Percentiles rank a stretch among this genome's conserved stretches.
These are phyloP conservation scores for Prunella himalayana DNA, from an alignment of 2,113 vertebrate species.

Conservation along the genomic window DNA sequence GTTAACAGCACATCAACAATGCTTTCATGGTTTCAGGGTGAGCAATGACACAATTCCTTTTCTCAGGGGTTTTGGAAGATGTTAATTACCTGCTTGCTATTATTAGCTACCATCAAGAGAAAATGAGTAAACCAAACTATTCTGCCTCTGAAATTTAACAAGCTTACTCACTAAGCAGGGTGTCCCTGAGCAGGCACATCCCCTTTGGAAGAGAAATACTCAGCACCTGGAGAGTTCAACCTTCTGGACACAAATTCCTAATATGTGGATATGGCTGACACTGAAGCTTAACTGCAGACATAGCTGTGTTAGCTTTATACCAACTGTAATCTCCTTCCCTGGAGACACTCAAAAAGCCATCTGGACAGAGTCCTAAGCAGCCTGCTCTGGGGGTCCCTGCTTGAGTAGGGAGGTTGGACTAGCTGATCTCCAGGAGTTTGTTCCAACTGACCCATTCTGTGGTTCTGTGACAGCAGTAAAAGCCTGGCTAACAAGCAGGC, in stretches of 20 bases:
- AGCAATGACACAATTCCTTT: not conserved
- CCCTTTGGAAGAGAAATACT: not conserved
- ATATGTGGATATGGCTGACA: not conserved
- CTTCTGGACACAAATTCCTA: not conserved
- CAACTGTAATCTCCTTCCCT: not conserved
- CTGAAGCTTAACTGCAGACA: not conserved
- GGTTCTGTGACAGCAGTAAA: not conserved
- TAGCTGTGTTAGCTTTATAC: not conserved
- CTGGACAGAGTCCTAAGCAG: not conserved
- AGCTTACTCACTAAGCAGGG: not conserved
- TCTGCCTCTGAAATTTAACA: not conserved
- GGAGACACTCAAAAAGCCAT: not conserved
- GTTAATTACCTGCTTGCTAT: not conserved
- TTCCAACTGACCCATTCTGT: not conserved
- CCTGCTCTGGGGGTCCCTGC: not conserved
- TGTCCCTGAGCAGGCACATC: not conserved
- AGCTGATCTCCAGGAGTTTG: not conserved
- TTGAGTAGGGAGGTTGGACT: not conserved
- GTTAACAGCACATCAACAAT: accelerated
- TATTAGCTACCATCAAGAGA: not conserved
- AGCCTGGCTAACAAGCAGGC: not conserved
- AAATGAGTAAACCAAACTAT: not conserved
- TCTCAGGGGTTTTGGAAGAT: not conserved
- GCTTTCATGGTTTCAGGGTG: not conserved
- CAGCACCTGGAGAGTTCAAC: not conserved